Conservation (phyloP, 2,113 vertebrate species). For the Noctilio leporinus region DNA sequence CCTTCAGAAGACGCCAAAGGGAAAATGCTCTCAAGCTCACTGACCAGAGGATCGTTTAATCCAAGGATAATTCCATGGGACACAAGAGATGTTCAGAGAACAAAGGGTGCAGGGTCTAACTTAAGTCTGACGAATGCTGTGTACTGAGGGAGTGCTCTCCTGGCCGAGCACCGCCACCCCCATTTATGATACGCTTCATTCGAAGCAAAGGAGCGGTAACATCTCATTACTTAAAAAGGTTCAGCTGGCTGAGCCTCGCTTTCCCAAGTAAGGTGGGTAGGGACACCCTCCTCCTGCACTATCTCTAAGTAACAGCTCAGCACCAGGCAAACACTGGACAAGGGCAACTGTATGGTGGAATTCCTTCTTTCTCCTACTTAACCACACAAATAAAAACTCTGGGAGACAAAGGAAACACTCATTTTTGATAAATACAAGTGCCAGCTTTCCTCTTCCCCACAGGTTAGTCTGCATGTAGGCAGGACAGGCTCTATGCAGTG, state of each 20-base stretch:
- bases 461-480: neutral
- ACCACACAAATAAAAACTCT: neutral
- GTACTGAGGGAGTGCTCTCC: neutral
- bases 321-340: neutral
- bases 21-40: neutral
- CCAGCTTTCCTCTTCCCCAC: neutral
- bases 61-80: neutral
- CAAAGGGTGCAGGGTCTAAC: neutral
- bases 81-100: neutral
- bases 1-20: neutral
- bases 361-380: neutral
- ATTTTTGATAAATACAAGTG: neutral
- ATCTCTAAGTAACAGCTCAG: neutral
- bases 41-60: neutral
- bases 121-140: neutral
- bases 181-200: neutral
- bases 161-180: neutral
- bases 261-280: neutral
- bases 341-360: neutral
- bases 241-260: neutral
- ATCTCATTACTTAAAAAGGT: neutral
- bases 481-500: neutral
- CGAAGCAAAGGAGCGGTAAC: neutral
- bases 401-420: neutral
- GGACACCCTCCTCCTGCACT: neutral